These are phyloP conservation scores for Zaprionus ghesquierei DNA, from an alignment of 1,140 invertebrate species.

Conservation along the genomic window DNA sequence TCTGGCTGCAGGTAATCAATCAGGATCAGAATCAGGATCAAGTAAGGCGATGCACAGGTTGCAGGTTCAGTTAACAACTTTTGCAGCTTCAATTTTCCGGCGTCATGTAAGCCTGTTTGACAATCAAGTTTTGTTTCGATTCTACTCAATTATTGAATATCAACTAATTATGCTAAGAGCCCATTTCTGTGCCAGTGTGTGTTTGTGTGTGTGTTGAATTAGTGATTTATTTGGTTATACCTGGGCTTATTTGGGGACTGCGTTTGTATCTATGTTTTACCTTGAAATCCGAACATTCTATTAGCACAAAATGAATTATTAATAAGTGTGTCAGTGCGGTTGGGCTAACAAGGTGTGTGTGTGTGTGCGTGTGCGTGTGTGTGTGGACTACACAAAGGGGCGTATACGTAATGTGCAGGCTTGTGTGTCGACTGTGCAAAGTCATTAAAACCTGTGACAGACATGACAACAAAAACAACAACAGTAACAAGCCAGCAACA, in stretches of 20 bases:
- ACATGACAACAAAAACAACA: slow-evolving; percentile 41
- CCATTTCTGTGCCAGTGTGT: not conserved
- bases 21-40: slow-evolving; percentile 6
- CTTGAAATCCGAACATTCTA: slow-evolving; percentile 61
- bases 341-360: slow-evolving; percentile 54
- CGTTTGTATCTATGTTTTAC: slow-evolving; percentile 29
- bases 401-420: slow-evolving; percentile 32
- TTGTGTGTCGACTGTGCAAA: slow-evolving; percentile 23
- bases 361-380: slow-evolving; percentile 20
- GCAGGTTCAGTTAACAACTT: slow-evolving; percentile 10
- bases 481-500: slow-evolving; percentile 18
- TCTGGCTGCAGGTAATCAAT: slow-evolving; percentile 44
- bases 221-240: not conserved
- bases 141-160: slow-evolving; percentile 67
- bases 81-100: not conserved
- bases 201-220: not conserved
- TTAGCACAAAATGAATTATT: slow-evolving; percentile 72
- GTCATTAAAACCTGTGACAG: slow-evolving; percentile 52
- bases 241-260: not conserved
- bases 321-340: slow-evolving; percentile 63
- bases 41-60: not conserved
- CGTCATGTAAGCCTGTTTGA: not conserved
- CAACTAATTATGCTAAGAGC: slow-evolving; percentile 70
- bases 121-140: slow-evolving; percentile 22
- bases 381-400: slow-evolving; percentile 23